Evolutionary conservation across 2,797 vertebrate species (phyloP).

Genomic region (Rhabdomys pumilio): DNA sequence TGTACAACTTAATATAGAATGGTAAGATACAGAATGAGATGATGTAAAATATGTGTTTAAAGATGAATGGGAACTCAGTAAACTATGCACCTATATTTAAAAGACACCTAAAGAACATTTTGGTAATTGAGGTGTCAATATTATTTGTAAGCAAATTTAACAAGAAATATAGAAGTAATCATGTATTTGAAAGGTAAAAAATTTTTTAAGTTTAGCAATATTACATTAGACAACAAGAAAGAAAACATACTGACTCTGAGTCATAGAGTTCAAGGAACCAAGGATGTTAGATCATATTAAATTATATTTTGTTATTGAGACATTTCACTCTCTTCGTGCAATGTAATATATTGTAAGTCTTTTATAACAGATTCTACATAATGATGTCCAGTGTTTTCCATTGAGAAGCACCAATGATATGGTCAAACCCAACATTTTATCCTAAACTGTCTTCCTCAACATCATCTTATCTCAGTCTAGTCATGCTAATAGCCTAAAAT

Average conservation of each 20-base stretch:
- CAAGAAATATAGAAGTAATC: conserved; percentile 31
- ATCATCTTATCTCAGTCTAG: background rate
- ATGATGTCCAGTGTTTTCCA: conserved; percentile 23
- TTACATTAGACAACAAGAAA: conserved; percentile 31
- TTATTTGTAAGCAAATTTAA: conserved; percentile 56
- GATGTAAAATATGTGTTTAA: conserved; percentile 56
- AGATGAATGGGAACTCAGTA: background rate
- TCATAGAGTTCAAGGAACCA: background rate
- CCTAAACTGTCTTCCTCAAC: background rate
- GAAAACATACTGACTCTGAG: conserved; percentile 30
- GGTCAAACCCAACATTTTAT: background rate
- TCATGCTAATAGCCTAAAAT: background rate
- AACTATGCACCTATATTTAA: conserved; percentile 22
- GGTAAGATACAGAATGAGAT: background rate
- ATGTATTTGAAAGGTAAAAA: conserved; percentile 43
- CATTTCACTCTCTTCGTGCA: conserved; percentile 20
- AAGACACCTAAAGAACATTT: background rate
- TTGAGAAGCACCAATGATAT: background rate
- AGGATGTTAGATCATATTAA: background rate
- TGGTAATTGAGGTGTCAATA: conserved; percentile 6
- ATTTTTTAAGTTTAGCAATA: background rate
- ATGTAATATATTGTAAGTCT: background rate
- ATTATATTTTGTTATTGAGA: background rate
- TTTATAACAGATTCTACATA: conserved; percentile 1
- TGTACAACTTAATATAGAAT: background rate